Base-by-base conservation (phyloP, 2,113 vertebrate species). In the Halichoerus grypus region DNA sequence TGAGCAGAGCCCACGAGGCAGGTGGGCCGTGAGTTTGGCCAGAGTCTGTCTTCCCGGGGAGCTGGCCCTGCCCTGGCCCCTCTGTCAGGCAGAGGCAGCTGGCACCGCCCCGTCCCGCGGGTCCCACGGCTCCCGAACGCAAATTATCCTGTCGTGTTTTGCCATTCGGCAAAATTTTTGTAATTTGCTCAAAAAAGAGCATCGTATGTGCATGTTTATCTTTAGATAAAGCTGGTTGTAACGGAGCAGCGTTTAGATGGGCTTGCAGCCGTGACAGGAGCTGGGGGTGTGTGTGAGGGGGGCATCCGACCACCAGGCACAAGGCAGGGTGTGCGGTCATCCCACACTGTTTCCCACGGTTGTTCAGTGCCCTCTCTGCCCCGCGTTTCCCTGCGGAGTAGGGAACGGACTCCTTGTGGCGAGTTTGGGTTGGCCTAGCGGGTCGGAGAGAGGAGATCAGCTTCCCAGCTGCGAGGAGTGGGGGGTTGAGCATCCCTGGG, bases 81-180 rank as follows among this genome's bases (percentile, higher is more conserved):
- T 46, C 22, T 33, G 12, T 59, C 71, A 19, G 28, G 46, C 51
- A 16, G 33, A 87, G 59, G 59, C 6, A 22, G 22, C 4, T 12
- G 69, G 9, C 59, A 21, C 4, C 51, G 21, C 26, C n/a, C 11
- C 33, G 53, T 71, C 3, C 11, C 14, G 24, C 13, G 24, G 28
- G 57, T 77, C n/a, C 65, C 24, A 42, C 28, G 36, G 19, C 5
- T 28, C 22, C 28, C 51, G 42, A 67, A 31, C 61, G 14, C 67
- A 69, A 6, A 7, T 42, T 18, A 83, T 74, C 26, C 36, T 80
- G 3, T 69, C 13, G 59, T 72, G 57, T 63, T 95, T 89, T 94
- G 26, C 55, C 92, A 72, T 53, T 63, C 61, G 46, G 57, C 15
- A 94, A 83, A 84, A 83, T 81, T 42, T 59, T 92, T 82, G 94